phyloP scores from a whole-genome alignment of 2,113 vertebrate species.

The Ifrita kowaldi region DNA sequence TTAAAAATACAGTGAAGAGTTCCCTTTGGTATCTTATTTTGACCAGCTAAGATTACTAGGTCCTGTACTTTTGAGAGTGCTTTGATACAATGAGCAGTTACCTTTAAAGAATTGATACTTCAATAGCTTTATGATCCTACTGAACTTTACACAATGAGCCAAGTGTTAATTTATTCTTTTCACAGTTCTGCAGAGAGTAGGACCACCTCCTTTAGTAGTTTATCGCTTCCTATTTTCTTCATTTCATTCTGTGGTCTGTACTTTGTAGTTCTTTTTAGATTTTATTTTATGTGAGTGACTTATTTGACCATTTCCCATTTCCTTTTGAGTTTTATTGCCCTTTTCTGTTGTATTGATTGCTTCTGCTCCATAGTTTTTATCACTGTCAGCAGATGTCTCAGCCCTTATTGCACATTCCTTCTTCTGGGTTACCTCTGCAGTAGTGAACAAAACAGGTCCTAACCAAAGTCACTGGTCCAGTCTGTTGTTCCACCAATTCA shows the following conservation, averaged over 20 bases:
- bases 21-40: not conserved
- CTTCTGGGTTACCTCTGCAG: not conserved
- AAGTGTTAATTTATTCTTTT: slow-evolving; percentile 51
- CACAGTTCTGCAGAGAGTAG: not conserved
- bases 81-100: slow-evolving; percentile 6
- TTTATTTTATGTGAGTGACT: slow-evolving; percentile 9
- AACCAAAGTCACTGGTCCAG: not conserved
- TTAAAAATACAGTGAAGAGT: not conserved
- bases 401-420: not conserved
- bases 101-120: slow-evolving; percentile 32
- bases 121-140: slow-evolving; percentile 23
- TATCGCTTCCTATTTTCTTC: not conserved
- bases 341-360: slow-evolving; percentile 23
- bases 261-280: not conserved
- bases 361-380: not conserved
- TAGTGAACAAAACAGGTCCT: not conserved
- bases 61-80: not conserved
- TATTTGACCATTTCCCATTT: slow-evolving; percentile 11
- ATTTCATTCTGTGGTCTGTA: not conserved
- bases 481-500: not conserved
- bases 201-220: not conserved
- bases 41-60: not conserved
- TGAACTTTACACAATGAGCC: slow-evolving; percentile 39
- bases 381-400: slow-evolving; percentile 8
- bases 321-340: slow-evolving; percentile 10